phyloP scores from a whole-genome alignment of 2,113 vertebrate genomes.

The Chionodraco myersi region DNA sequence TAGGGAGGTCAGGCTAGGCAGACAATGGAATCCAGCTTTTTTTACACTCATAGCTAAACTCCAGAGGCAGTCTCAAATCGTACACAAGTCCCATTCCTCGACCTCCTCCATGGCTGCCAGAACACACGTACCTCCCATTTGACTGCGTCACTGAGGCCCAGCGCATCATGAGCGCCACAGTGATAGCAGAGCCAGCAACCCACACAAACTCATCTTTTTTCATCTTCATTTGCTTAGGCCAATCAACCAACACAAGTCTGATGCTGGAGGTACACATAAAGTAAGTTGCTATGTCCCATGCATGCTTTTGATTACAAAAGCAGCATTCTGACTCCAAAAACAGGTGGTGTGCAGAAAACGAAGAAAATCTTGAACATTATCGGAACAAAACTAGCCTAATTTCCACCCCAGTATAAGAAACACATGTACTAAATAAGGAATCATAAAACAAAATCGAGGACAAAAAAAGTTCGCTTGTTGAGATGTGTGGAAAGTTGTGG shows the following conservation, averaged over 20 bases:
- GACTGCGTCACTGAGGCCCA: slow-evolving; percentile 41
- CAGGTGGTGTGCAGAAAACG: slow-evolving; percentile 69
- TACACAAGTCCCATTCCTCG: slow-evolving; percentile 9
- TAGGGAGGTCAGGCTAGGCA: slow-evolving; percentile 4
- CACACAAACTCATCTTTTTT: slow-evolving; percentile 23
- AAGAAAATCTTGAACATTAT: slow-evolving; percentile 59
- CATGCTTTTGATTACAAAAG: slow-evolving; percentile 70
- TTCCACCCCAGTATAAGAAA: slow-evolving; percentile 52
- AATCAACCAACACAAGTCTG: slow-evolving; percentile 25
- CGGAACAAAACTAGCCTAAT: slow-evolving; percentile 20
- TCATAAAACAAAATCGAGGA: not conserved
- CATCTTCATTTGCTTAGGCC: slow-evolving; percentile 25
- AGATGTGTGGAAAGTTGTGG: too few species aligned
- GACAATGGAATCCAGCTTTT: slow-evolving; percentile 41
- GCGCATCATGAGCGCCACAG: slow-evolving; percentile 7
- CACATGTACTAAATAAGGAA: slow-evolving; percentile 43
- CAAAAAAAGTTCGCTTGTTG: too few species aligned
- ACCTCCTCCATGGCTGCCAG: slow-evolving; percentile 36
- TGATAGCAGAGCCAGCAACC: slow-evolving; percentile 4
- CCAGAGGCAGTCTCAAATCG: not conserved
- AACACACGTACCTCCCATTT: slow-evolving; percentile 60
- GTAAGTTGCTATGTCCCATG: slow-evolving; percentile 42
- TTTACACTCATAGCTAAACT: not conserved
- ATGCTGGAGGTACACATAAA: slow-evolving; percentile 27
- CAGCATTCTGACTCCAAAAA: slow-evolving; percentile 65